Conservation (phyloP, 2,797 vertebrate species). For the Pachyuromys duprasi region DNA sequence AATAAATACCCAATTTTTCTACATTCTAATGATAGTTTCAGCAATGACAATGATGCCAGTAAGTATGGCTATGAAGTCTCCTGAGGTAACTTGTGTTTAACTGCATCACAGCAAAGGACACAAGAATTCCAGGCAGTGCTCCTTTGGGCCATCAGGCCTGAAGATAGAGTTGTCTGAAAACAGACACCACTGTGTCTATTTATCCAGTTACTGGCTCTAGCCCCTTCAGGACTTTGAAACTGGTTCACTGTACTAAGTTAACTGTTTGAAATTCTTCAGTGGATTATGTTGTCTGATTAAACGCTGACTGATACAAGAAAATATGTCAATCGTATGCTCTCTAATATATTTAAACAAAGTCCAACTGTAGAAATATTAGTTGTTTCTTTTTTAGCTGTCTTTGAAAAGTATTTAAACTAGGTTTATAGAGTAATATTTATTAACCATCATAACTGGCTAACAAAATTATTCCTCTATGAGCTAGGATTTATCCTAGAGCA, state of each 20-base stretch:
- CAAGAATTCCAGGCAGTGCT: background rate
- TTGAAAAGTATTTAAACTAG: slow-evolving; percentile 44
- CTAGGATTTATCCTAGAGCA: background rate
- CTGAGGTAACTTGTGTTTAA: background rate
- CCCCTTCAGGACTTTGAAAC: background rate
- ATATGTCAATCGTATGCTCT: slow-evolving; percentile 45
- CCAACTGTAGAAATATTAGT: slow-evolving; percentile 43
- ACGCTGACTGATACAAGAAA: slow-evolving; percentile 47
- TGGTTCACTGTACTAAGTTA: slow-evolving; percentile 40
- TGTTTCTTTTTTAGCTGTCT: background rate
- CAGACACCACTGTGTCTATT: background rate
- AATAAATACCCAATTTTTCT: background rate
- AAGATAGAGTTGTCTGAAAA: background rate
- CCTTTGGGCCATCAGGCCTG: background rate
- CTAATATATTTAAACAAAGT: slow-evolving; percentile 42
- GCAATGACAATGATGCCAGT: background rate
- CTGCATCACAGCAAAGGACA: background rate
- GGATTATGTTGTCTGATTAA: slow-evolving; percentile 63
- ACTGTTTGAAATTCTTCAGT: slow-evolving; percentile 57
- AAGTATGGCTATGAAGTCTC: background rate
- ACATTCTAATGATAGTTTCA: background rate
- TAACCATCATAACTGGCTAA: background rate
- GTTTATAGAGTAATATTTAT: background rate
- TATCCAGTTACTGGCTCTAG: background rate
- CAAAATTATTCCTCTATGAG: background rate